Base-by-base conservation (phyloP, 2,797 vertebrate genomes). In the Galago senegalensis region DNA sequence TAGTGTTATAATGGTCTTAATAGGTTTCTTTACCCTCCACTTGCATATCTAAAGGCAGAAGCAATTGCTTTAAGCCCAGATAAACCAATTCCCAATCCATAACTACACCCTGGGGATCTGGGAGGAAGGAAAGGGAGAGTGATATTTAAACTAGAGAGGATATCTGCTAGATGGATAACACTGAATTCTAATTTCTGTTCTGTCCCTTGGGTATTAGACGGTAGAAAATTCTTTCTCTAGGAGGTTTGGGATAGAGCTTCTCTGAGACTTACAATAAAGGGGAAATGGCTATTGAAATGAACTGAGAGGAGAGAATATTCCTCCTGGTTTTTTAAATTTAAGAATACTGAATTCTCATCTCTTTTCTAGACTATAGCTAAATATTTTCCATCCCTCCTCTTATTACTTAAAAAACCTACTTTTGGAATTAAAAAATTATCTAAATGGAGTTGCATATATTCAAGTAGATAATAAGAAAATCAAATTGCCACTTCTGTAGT, bases 11-110 rank as follows among this genome's bases (percentile, higher is more conserved):
- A 89, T 79, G 72, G 84, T 93, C 84, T 73, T 96, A 96, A 95
- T 82, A 95, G 93, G 84, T 92, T 87, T 73, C 90, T 94, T 79
- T 81, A 72, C 79, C 73, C 92, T 89, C 87, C 77, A 49, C 43
- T 79, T 96, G 67, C 31, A 31, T 84, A 92, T 94, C 94, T 93
- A 91, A 89, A 95, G 87, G 97, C 90, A 97, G 90, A 96, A 85
- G 85, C 84, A 97, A 93, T 95, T 89, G 96, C 58, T 85, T 96
- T 93, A 95, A 96, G 88, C 58, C 58, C 21, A 85, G 93, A 94
- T 97, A 97, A 97, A 96, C 87, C 96, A 90, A 96, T 95, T 97
- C 82, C 93, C 63, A 75, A 97, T 88, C 95, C 93, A 88, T 92
- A 95, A 88, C 60, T 91, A 63, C 61, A 58, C 93, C 90, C 96